Conservation (phyloP, 2,888 invertebrate genomes). For the Tiliacea aurago region DNA sequence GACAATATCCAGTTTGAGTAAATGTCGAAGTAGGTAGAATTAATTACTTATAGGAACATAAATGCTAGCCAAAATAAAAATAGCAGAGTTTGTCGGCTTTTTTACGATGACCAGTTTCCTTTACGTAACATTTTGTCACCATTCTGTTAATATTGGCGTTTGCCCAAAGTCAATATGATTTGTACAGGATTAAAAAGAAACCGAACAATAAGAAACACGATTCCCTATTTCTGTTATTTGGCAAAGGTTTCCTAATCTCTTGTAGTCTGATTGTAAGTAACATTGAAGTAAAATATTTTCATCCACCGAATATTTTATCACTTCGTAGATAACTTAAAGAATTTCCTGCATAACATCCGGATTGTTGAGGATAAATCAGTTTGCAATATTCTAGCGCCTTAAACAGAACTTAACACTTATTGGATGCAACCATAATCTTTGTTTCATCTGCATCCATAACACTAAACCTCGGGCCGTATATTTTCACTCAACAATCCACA, state of each 20-base stretch:
- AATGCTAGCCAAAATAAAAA: conserved; percentile 21
- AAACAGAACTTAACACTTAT: conserved; percentile 11
- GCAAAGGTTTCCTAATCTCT: conserved; percentile 33
- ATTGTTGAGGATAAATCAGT: conserved; percentile 1
- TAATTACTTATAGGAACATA: conserved; percentile 13
- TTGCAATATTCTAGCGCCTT: conserved; percentile 7
- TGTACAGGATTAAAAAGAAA: conserved; percentile 42
- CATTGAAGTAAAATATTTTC: neutral
- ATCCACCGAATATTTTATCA: neutral
- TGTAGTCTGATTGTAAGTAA: conserved; percentile 2
- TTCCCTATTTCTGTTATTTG: conserved; percentile 10
- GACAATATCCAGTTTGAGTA: conserved; percentile 37
- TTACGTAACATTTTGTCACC: conserved; percentile 43
- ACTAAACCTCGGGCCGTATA: conserved; percentile 49
- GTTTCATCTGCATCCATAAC: conserved; percentile 53
- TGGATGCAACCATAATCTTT: conserved; percentile 50
- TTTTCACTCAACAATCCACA: conserved; percentile 64
- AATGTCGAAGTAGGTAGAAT: conserved; percentile 16
- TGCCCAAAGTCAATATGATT: conserved; percentile 67
- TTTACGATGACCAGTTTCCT: conserved; percentile 47
- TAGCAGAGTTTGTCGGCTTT: conserved; percentile 21
- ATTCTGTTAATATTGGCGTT: conserved; percentile 62
- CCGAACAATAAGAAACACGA: conserved; percentile 29
- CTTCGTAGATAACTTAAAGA: neutral
- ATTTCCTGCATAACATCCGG: neutral